A percentile compares a stretch with the other conserved stretches of the same genome.
These are phyloP conservation scores for Drosophila hamatofila DNA, from an alignment of 2,888 invertebrate genomes.

Conservation along the genomic window DNA sequence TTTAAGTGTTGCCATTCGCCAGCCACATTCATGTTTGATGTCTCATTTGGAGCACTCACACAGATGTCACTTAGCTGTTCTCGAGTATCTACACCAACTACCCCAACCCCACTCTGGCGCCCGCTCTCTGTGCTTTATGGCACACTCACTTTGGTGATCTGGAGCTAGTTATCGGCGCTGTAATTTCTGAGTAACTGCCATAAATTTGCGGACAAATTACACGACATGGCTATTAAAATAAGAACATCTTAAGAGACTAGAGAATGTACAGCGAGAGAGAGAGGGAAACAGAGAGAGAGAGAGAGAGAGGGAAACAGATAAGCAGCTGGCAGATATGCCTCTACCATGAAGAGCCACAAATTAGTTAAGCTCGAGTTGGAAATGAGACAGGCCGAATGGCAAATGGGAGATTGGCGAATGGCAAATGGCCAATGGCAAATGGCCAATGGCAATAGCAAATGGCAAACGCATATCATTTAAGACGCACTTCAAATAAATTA, in stretches of 20 bases:
- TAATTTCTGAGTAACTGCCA: constrained; percentile 72
- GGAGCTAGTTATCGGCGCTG: constrained; percentile 53
- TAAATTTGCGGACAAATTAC: constrained; percentile 66
- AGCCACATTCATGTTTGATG: constrained; percentile 61
- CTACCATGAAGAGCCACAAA: constrained; percentile 58
- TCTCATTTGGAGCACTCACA: constrained; percentile 57
- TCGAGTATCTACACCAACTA: constrained; percentile 5
- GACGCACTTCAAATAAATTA: constrained; percentile 74
- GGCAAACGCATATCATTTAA: constrained; percentile 75
- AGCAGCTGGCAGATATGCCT: constrained; percentile 47
- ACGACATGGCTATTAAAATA: constrained; percentile 55
- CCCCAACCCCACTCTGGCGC: constrained; percentile 4
- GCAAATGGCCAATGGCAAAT: constrained; percentile 48
- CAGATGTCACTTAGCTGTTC: constrained; percentile 32
- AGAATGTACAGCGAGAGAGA: neutral
- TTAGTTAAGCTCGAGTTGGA: constrained; percentile 51
- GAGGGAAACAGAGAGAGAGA: neutral
- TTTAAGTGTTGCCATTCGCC: constrained; percentile 37
- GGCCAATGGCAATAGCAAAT: constrained; percentile 46
- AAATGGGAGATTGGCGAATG: constrained; percentile 56
- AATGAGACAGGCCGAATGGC: constrained; percentile 61
- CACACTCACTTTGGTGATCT: constrained; percentile 22
- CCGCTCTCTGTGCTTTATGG: constrained; percentile 20
- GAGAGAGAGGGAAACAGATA: constrained; percentile 38
- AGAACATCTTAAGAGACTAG: constrained; percentile 55